phyloP scores from a whole-genome alignment of 2,797 vertebrate genomes.

The Yasuhikotakia modesta region DNA sequence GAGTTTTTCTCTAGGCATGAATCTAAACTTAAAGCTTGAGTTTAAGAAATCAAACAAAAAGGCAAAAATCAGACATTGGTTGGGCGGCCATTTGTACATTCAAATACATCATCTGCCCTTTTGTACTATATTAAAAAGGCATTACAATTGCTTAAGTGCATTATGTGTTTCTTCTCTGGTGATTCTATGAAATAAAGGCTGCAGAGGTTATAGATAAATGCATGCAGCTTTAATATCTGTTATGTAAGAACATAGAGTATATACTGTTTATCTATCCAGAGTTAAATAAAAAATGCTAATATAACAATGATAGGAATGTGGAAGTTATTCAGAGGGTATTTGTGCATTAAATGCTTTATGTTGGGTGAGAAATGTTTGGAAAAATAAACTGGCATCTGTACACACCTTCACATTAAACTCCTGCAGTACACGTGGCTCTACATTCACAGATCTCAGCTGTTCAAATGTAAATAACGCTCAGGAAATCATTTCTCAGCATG shows the following conservation, averaged over 20 bases:
- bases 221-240: slow-evolving; percentile 70
- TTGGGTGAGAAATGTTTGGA: slow-evolving; percentile 45
- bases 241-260: slow-evolving; percentile 41
- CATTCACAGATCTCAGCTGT: slow-evolving; percentile 56
- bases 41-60: slow-evolving; percentile 68
- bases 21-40: slow-evolving; percentile 77
- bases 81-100: slow-evolving; percentile 76
- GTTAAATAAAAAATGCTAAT: slow-evolving; percentile 22
- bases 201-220: slow-evolving; percentile 73
- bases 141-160: slow-evolving; percentile 80
- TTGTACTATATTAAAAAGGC: slow-evolving; percentile 75
- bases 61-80: slow-evolving; percentile 71
- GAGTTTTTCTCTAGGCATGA: slow-evolving; percentile 69
- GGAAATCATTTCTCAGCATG: slow-evolving; percentile 59
- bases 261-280: slow-evolving; percentile 22
- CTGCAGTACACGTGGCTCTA: slow-evolving; percentile 73
- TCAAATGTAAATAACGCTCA: slow-evolving; percentile 60
- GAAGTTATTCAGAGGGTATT: slow-evolving; percentile 22
- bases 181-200: slow-evolving; percentile 71
- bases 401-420: slow-evolving; percentile 60
- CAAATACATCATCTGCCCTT: slow-evolving; percentile 76
- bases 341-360: slow-evolving; percentile 57
- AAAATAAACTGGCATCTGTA: slow-evolving; percentile 31
- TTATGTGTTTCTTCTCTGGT: slow-evolving; percentile 80
- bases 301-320: background rate